Evolutionary conservation across 1,140 invertebrate genomes (phyloP).

Genomic region (Aphelinus certus): DNA sequence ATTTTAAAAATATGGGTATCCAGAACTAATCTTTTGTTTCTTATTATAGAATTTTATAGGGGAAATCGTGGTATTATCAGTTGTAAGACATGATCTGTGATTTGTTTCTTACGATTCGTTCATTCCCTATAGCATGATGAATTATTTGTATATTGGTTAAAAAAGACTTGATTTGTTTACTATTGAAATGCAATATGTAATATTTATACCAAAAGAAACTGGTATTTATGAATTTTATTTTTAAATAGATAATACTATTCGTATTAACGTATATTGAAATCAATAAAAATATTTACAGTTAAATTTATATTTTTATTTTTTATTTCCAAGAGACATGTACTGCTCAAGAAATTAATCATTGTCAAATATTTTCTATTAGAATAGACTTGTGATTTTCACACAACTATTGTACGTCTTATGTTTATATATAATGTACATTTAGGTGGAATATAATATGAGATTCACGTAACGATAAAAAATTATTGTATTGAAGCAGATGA

Average conservation of each 20-base stretch:
- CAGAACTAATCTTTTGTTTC: constrained; percentile 3
- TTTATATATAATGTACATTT: constrained; percentile 30
- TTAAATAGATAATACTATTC: constrained; percentile 20
- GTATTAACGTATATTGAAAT: background rate
- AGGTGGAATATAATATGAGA: constrained; percentile 17
- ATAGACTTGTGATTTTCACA: constrained; percentile 28
- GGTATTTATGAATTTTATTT: constrained; percentile 28
- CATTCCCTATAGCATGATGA: constrained; percentile 30
- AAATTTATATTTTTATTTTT: constrained; percentile 28
- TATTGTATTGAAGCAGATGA: background rate
- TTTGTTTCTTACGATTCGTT: constrained; percentile 34
- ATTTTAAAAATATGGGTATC: background rate
- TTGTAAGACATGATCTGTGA: constrained; percentile 39
- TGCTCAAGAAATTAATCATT: constrained; percentile 15
- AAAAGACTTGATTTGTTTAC: constrained; percentile 17
- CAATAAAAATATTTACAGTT: constrained; percentile 11
- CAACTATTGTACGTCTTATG: constrained; percentile 21
- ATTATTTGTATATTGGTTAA: constrained; percentile 28
- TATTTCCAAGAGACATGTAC: background rate
- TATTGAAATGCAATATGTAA: constrained; percentile 33
- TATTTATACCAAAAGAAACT: constrained; percentile 16
- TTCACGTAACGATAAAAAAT: constrained; percentile 12
- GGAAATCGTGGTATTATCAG: constrained; percentile 19
- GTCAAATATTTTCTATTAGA: constrained; percentile 3
- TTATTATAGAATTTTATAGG: constrained; percentile 17